Base-by-base conservation (phyloP, 2,113 vertebrate genomes). In the Elgaria multicarinata region DNA sequence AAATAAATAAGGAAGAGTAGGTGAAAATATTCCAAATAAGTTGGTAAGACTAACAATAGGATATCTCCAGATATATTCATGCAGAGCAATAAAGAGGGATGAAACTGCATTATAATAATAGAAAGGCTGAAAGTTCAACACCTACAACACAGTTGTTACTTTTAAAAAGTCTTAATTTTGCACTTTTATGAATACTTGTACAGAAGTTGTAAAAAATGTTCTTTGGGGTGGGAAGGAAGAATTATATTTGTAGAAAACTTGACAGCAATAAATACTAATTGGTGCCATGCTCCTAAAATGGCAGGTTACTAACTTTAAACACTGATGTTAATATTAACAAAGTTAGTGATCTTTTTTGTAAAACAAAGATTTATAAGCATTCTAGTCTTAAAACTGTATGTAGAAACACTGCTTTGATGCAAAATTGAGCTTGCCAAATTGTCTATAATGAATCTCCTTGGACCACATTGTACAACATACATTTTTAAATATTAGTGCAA, bases 181-280 rank as follows among this genome's bases (percentile, higher is more conserved):
- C 98, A 98, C 98, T 98, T 98, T 98, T 96, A 96, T 93, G 87
- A 96, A 97, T 97, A 96, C 87, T 94, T 98, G 97, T 98, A 98
- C 94, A 98, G 96, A 95, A 94, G 96, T 92, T 96, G 97, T 97
- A 97, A 97, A 96, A 95, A 95, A 88, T 74, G 67, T 93, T 93
- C 78, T 94, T 92, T 93, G 94, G 94, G 89, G 94, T 93, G 85
- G 18, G 24, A 24, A 14, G 42, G 26, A 79, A 95, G 90, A 93
- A 95, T 94, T 97, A 97, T 97, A 98, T 98, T 97, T 97, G 96
- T 97, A 97, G 96, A 94, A 92, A 90, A 94, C 95, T 94, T 26
- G 46, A 96, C 94, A 97, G 97, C 97, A 98, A 97, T 98, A 98
- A 96, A 94, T 95, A 92, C 84, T 91, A 91, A 96, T 91, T 85